Evolutionary conservation across 2,888 invertebrate genomes (phyloP).

Genomic region (Cartodere bifasciata): DNA sequence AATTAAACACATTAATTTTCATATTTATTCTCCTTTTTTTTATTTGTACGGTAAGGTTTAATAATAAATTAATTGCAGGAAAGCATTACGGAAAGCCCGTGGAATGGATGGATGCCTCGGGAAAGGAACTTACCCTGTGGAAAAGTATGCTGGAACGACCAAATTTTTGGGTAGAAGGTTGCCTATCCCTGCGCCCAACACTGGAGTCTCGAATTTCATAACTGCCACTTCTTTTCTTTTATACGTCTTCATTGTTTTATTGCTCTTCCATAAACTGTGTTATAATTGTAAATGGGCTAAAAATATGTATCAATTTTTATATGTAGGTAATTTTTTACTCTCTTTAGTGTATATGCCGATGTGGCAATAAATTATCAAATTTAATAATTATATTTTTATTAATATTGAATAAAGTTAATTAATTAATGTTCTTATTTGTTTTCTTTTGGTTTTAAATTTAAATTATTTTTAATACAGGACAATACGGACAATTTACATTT

Average conservation of each 20-base stretch:
- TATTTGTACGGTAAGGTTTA: no score
- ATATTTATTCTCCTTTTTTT: no score
- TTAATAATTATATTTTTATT: no score
- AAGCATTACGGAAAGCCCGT: conserved; percentile 73
- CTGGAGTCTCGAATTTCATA: conserved; percentile 42
- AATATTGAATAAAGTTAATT: no score
- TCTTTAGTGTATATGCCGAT: conserved; percentile 27
- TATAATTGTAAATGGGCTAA: conserved; percentile 23
- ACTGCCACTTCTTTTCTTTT: conserved; percentile 12
- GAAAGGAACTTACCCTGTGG: conserved; percentile 84
- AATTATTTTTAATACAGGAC: no score
- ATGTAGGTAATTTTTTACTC: conserved; percentile 31
- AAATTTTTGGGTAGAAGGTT: conserved; percentile 96
- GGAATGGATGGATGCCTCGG: conserved; percentile 92
- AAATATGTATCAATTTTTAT: conserved; percentile 26
- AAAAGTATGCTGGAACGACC: conserved; percentile 88
- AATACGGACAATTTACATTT: no score
- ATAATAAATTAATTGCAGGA: no score
- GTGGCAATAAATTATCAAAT: no score
- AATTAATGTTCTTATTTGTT: no score
- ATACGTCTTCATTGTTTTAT: conserved; percentile 3
- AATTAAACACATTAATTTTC: no score
- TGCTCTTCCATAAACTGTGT: conserved; percentile 7
- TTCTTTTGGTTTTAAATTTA: no score
- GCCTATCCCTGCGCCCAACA: conserved; percentile 70